phyloP scores from a whole-genome alignment of 1,140 invertebrate genomes.

The Vanessa tameamea region DNA sequence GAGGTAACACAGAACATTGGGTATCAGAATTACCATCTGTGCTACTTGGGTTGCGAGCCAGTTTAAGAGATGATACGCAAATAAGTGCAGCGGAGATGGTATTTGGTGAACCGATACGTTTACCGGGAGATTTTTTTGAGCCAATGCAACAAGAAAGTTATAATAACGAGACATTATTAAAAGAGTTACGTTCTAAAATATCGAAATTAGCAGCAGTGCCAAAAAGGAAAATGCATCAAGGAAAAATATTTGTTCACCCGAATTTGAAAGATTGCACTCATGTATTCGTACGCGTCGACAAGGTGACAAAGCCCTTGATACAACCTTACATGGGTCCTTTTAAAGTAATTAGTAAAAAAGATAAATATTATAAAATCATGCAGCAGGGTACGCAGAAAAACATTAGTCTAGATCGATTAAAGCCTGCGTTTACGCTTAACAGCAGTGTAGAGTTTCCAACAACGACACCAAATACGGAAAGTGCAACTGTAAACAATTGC shows the following conservation, averaged over 20 bases:
- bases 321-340: slow-evolving; percentile 23
- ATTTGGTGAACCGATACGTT: no score
- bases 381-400: not conserved
- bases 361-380: slow-evolving; percentile 6
- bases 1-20: no score
- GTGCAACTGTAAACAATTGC: slow-evolving; percentile 1
- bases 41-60: no score
- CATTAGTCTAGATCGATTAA: not conserved
- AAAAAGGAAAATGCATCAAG: slow-evolving; percentile 7
- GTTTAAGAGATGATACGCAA: no score
- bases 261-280: slow-evolving; percentile 25
- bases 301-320: slow-evolving; percentile 16
- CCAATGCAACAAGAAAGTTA: no score
- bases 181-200: not conserved
- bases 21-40: no score
- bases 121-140: no score
- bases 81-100: no score
- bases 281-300: no score
- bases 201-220: slow-evolving; percentile 4
- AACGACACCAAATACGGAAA: slow-evolving; percentile 1
- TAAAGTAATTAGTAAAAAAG: slow-evolving; percentile 25
- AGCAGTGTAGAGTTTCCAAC: not conserved
- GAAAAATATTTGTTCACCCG: slow-evolving; percentile 29
- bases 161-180: no score
- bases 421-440: not conserved